These are phyloP conservation scores for Misgurnus mizolepis DNA, from an alignment of 2,113 vertebrate genomes.

Conservation along the genomic window DNA sequence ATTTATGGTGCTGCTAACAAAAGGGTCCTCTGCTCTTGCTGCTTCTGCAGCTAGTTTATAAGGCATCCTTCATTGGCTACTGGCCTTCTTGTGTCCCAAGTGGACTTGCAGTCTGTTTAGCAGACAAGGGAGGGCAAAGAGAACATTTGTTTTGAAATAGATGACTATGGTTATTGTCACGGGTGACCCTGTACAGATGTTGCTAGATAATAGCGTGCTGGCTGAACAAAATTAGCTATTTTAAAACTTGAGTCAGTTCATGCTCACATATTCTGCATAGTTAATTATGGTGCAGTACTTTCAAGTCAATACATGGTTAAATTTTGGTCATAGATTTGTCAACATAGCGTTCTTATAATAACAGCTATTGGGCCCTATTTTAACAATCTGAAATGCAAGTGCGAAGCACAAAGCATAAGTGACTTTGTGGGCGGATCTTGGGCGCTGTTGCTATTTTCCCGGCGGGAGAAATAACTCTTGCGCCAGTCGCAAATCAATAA, in stretches of 20 bases:
- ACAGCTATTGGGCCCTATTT: too few relatives aligned
- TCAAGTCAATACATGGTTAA: not conserved
- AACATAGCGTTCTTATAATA: too few relatives aligned
- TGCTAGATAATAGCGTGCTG: conserved; percentile 20
- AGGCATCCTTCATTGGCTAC: not conserved
- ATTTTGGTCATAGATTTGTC: too few relatives aligned
- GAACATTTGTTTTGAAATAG: conserved; percentile 64
- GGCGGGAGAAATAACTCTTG: too few relatives aligned
- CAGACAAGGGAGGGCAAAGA: conserved; percentile 60
- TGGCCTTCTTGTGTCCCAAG: not conserved
- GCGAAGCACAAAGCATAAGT: too few relatives aligned
- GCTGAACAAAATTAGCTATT: conserved; percentile 6
- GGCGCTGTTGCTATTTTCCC: too few relatives aligned
- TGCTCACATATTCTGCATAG: not conserved
- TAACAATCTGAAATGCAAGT: too few relatives aligned
- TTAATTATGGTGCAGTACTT: not conserved
- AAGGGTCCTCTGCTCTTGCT: not conserved
- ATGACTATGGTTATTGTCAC: conserved; percentile 60
- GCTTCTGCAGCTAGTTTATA: not conserved
- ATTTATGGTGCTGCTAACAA: too few relatives aligned
- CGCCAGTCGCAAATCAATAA: too few relatives aligned
- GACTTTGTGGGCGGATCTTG: too few relatives aligned
- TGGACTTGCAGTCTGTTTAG: conserved; percentile 48
- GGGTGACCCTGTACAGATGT: conserved; percentile 62
- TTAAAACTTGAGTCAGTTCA: not conserved